Evolutionary conservation across 2,113 vertebrate species (phyloP).

Genomic region (Aepyceros melampus): DNA sequence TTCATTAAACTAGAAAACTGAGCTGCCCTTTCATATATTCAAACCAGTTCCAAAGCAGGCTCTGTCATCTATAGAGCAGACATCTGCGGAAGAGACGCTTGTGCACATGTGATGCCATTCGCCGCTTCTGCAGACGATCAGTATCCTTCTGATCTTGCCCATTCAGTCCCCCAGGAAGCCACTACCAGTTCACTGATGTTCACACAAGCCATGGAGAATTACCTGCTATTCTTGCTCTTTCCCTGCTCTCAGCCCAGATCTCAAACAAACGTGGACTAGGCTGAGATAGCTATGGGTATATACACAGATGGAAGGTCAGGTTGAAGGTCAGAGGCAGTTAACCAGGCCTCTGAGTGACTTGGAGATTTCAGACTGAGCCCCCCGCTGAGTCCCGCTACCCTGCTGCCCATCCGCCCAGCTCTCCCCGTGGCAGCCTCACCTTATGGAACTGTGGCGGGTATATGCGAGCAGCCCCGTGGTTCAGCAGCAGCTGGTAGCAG

Average conservation of each 20-base stretch:
- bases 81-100: not conserved
- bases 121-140: not conserved
- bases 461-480: slow-evolving; percentile 89
- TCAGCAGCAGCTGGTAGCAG: slow-evolving; percentile 94
- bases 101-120: not conserved
- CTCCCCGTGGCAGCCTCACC: slow-evolving; percentile 76
- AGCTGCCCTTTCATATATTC: not conserved
- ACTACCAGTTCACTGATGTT: not conserved
- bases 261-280: not conserved
- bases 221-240: not conserved
- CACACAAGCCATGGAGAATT: not conserved
- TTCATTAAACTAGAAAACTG: not conserved
- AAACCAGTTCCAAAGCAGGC: not conserved
- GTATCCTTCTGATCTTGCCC: not conserved
- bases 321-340: not conserved
- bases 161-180: not conserved
- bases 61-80: not conserved
- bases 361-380: not conserved
- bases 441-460: slow-evolving; percentile 97
- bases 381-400: not conserved
- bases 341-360: not conserved
- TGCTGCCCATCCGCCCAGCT: fast-evolving
- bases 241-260: not conserved
- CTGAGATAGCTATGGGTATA: too few species aligned
- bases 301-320: not conserved